These are phyloP conservation scores for Cryptoblepharus egeriae DNA, from an alignment of 2,797 vertebrate species.

Conservation along the genomic window DNA sequence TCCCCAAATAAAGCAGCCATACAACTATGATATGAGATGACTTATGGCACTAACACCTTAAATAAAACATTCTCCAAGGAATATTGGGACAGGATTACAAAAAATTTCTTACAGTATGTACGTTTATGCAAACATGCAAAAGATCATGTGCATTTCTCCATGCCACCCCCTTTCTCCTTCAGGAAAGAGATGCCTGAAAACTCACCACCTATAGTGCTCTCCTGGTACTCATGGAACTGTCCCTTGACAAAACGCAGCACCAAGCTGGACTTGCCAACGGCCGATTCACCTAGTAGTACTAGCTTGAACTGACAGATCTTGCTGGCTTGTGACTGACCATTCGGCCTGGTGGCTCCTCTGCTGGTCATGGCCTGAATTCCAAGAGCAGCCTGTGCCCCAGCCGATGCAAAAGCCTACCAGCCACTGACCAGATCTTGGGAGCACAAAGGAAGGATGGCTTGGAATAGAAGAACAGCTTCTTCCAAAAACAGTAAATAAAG, in stretches of 20 bases:
- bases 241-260: slow-evolving; percentile 84
- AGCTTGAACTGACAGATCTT: slow-evolving; percentile 85
- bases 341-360: slow-evolving; percentile 80
- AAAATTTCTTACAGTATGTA: neutral
- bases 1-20: neutral
- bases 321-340: slow-evolving; percentile 81
- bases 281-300: slow-evolving; percentile 83
- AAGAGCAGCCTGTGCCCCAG: slow-evolving; percentile 50
- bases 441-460: neutral
- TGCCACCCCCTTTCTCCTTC: no score
- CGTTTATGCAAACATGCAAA: neutral
- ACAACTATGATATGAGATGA: neutral
- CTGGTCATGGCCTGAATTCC: slow-evolving; percentile 77
- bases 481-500: slow-evolving; percentile 31
- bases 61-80: neutral
- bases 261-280: slow-evolving; percentile 84
- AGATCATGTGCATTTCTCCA: neutral
- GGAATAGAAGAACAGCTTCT: slow-evolving; percentile 39
- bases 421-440: slow-evolving; percentile 19
- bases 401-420: slow-evolving; percentile 35
- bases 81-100: neutral
- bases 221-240: slow-evolving; percentile 84
- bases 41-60: neutral
- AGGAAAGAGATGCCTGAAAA: neutral
- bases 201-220: slow-evolving; percentile 82